phyloP scores from a whole-genome alignment of 2,797 vertebrate genomes.

The Mastacembelus armatus region DNA sequence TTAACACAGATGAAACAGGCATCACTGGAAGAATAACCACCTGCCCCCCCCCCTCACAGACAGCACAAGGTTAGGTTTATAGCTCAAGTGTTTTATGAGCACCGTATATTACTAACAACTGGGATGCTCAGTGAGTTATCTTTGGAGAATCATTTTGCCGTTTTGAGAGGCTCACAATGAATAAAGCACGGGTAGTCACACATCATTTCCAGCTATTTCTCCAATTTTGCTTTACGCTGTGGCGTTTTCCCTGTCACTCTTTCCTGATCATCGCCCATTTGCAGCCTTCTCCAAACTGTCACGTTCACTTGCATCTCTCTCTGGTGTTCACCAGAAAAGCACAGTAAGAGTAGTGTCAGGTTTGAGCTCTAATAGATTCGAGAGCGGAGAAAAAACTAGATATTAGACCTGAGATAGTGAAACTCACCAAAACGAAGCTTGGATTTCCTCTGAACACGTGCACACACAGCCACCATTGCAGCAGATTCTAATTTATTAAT shows the following conservation, averaged over 20 bases:
- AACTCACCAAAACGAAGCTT: slow-evolving; percentile 69
- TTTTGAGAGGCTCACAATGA: not conserved
- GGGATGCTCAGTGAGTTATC: slow-evolving; percentile 17
- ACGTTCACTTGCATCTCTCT: too few relatives aligned
- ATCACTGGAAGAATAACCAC: slow-evolving; percentile 21
- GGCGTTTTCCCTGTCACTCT: not conserved
- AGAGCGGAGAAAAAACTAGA: slow-evolving; percentile 53
- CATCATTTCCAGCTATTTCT: slow-evolving; percentile 2
- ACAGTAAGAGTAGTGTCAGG: not conserved
- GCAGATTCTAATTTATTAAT: slow-evolving; percentile 70
- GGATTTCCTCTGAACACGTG: slow-evolving; percentile 36
- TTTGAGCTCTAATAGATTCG: slow-evolving; percentile 27
- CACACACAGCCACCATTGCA: slow-evolving; percentile 26
- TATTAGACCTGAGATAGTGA: slow-evolving; percentile 63
- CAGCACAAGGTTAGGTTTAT: slow-evolving; percentile 34
- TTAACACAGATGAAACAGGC: slow-evolving; percentile 49
- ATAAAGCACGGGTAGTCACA: slow-evolving; percentile 23
- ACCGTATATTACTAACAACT: slow-evolving; percentile 7
- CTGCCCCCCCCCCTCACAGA: slow-evolving; percentile 1
- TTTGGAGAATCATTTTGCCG: not conserved
- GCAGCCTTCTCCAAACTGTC: slow-evolving; percentile 19
- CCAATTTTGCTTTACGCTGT: not conserved
- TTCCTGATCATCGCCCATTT: slow-evolving; percentile 3
- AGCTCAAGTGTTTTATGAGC: slow-evolving; percentile 22
- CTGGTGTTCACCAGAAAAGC: too few relatives aligned